Evolutionary conservation across 2,797 vertebrate genomes (phyloP).

Genomic region (Mastacembelus armatus): DNA sequence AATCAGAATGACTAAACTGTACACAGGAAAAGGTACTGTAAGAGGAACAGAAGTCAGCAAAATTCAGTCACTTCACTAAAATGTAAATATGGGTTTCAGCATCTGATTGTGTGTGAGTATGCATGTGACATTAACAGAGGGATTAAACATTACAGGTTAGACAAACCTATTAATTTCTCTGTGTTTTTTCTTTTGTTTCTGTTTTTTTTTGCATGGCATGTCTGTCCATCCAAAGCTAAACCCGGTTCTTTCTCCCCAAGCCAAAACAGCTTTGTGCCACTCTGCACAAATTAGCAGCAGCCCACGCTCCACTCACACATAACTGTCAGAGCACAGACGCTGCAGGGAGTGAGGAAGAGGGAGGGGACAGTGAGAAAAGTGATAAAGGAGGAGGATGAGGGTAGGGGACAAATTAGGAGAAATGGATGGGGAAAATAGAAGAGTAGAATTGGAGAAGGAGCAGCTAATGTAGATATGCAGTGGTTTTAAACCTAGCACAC

Average conservation of each 20-base stretch:
- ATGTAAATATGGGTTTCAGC: constrained; percentile 56
- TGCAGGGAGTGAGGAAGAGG: constrained; percentile 75
- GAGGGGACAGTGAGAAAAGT: constrained; percentile 75
- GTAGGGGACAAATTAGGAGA: constrained; percentile 49
- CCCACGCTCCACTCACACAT: constrained; percentile 82
- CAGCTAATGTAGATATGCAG: constrained; percentile 57
- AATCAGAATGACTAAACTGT: constrained; percentile 74
- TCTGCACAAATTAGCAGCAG: constrained; percentile 84
- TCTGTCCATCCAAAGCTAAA: constrained; percentile 67
- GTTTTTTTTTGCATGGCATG: constrained; percentile 19
- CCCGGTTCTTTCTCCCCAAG: constrained; percentile 65
- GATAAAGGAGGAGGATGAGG: constrained; percentile 43
- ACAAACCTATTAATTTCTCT: constrained; percentile 27
- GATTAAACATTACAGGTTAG: constrained; percentile 16
- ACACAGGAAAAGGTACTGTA: constrained; percentile 62
- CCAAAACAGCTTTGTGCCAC: constrained; percentile 82
- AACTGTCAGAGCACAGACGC: constrained; percentile 80
- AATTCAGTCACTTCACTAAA: constrained; percentile 39
- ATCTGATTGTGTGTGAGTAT: constrained; percentile 63
- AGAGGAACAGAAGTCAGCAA: constrained; percentile 55
- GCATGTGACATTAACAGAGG: constrained; percentile 42
- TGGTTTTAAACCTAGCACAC: constrained; percentile 44
- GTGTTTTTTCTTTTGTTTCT: constrained; percentile 1
- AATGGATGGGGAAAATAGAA: constrained; percentile 43
- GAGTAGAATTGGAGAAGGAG: constrained; percentile 36